Percentiles rank a stretch among this genome's conserved stretches.
Conservation (phyloP, 2,113 vertebrate species). For the Phylloscopus whistleri region DNA sequence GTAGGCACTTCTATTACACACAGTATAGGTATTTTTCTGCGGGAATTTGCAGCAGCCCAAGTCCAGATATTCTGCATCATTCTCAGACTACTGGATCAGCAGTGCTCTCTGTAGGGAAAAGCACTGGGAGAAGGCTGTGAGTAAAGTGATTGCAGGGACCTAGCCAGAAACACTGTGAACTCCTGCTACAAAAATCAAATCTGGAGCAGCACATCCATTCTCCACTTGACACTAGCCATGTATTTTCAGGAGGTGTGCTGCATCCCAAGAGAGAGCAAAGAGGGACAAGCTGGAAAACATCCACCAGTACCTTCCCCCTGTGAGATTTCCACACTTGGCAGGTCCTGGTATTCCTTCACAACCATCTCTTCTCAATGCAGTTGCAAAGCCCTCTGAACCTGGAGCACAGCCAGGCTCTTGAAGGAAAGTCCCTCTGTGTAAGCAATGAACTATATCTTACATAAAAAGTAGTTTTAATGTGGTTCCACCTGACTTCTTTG, state of each 20-base stretch:
- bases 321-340: conserved; percentile 7
- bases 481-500: neutral
- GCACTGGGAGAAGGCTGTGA: neutral
- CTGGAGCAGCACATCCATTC: neutral
- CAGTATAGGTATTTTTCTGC: neutral
- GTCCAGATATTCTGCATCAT: neutral
- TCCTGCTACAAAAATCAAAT: neutral
- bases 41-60: neutral
- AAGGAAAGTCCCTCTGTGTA: conserved; percentile 7
- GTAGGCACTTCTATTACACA: neutral
- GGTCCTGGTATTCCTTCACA: neutral
- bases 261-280: neutral
- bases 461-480: neutral
- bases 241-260: neutral
- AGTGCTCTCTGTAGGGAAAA: neutral
- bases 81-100: neutral
- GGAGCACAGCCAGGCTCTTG: conserved; percentile 17
- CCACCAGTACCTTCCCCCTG: neutral
- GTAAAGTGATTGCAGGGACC: neutral
- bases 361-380: neutral
- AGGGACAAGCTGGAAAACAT: neutral
- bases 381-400: conserved; percentile 41
- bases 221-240: neutral
- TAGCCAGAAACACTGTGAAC: neutral
- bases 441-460: neutral